phyloP scores from a whole-genome alignment of 2,113 vertebrate genomes.

The Mungos mungo region DNA sequence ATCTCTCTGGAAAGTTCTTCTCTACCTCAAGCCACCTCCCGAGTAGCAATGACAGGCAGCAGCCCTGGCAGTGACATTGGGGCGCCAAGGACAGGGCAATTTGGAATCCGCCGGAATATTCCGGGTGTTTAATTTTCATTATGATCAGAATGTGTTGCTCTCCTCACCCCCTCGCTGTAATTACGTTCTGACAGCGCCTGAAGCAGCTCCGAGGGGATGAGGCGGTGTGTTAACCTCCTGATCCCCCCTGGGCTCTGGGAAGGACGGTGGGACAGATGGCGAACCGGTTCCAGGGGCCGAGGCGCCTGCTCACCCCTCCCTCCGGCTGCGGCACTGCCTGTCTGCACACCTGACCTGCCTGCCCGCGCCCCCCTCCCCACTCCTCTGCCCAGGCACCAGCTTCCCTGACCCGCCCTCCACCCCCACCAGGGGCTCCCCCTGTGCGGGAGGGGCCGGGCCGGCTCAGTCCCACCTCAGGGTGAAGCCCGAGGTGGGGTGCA shows the following conservation, averaged over 20 bases:
- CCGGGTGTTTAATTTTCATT: conserved; percentile 20
- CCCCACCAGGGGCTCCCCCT: fast-evolving
- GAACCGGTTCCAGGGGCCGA: background rate
- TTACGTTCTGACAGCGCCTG: background rate
- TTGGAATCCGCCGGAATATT: background rate
- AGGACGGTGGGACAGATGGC: background rate
- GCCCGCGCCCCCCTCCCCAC: background rate
- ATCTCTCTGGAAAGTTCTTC: conserved; percentile 12
- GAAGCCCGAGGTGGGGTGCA: fast-evolving
- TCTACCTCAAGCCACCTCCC: background rate
- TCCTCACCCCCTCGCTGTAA: background rate
- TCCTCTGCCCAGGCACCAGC: too few species aligned
- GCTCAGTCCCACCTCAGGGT: background rate
- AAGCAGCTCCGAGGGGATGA: background rate
- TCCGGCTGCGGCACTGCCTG: background rate
- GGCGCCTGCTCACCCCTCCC: background rate
- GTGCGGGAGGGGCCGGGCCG: fast-evolving
- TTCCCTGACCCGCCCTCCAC: background rate
- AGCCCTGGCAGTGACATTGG: conserved; percentile 44
- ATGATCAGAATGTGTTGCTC: background rate
- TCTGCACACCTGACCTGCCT: too few species aligned
- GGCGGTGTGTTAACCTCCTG: background rate
- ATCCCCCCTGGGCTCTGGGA: background rate
- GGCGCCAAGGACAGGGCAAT: background rate
- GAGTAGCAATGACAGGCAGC: background rate